Percentiles rank a stretch among this genome's conserved stretches.
phyloP scores from a whole-genome alignment of 2,113 vertebrate species.

The Apodemus sylvaticus region DNA sequence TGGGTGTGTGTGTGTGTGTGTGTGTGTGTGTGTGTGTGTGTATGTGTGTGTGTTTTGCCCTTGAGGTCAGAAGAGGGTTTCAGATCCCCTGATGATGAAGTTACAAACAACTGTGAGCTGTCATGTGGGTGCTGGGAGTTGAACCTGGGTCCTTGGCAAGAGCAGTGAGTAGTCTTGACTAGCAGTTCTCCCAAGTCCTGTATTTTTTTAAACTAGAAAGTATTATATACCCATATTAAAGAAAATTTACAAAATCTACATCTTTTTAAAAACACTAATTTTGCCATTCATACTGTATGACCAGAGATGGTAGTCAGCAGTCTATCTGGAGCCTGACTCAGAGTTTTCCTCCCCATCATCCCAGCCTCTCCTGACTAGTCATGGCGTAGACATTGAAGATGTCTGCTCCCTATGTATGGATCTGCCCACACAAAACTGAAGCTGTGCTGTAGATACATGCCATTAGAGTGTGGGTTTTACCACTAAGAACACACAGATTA shows the following conservation, averaged over 20 bases:
- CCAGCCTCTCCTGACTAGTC: neutral
- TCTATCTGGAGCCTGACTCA: neutral
- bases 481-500: slow-evolving; percentile 36
- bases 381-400: too few relatives aligned
- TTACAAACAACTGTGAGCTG: neutral
- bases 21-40: too few relatives aligned
- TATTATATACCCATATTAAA: neutral
- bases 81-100: neutral
- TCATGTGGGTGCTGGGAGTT: neutral
- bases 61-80: neutral
- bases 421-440: slow-evolving; percentile 36
- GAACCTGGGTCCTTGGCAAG: neutral
- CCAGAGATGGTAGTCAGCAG: neutral
- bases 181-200: neutral
- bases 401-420: neutral
- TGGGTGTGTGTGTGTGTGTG: neutral
- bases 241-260: neutral
- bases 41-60: neutral
- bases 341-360: neutral
- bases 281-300: neutral
- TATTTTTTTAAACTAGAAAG: neutral
- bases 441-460: neutral
- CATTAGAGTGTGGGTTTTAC: neutral
- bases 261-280: neutral
- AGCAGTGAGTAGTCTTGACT: neutral